Base-by-base conservation (phyloP, 1,140 invertebrate species). In the Heliconius congener region DNA sequence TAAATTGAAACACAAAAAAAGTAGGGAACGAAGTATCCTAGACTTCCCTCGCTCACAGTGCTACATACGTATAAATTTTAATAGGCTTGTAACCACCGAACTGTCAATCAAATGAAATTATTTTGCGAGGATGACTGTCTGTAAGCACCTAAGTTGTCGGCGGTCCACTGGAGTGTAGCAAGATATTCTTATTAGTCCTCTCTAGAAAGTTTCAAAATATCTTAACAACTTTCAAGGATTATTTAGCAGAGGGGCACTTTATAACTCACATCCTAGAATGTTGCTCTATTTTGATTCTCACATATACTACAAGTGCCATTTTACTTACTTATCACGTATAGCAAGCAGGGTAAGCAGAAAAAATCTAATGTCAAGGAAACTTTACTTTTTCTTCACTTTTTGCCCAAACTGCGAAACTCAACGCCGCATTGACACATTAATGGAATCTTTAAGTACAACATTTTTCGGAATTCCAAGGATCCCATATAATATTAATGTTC, bases 111-210 rank as follows among this genome's bases (percentile, higher is more conserved):
- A 57, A 77, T 30, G 23, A 71, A 66, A 76, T 81, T 82, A 82
- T 84, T 85, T 85, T 81, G 71, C 76, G 80, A 71, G 83, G 73
- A 74, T 78, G 2, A 23, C 23, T 23, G 84, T 81, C 81, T 78
- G 73, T 81, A 85, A 83, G 78, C 83, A 84, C 81, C 79, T 70
- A 83, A 88, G 71, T 83, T 88, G 66, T 80, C 78, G 72, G 23
- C 74, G 82, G 79, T 82, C 79, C 85, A 82, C 75, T 83, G 79
- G 81, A 87, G 84, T 88, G 82, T 80, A 78, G 82, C 81, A 81
- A 87, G 86, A 86, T 91, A 88, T 92, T 89, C 88, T 0, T 89
- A 90, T 91, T 90, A 90, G 82, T 86, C 78, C 81, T 84, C 85
- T 85, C 81, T 60, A 71, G 82, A 85, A 90, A 90, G 81, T 88